phyloP scores from a whole-genome alignment of 2,113 vertebrate genomes.

The Scartelaos histophorus region DNA sequence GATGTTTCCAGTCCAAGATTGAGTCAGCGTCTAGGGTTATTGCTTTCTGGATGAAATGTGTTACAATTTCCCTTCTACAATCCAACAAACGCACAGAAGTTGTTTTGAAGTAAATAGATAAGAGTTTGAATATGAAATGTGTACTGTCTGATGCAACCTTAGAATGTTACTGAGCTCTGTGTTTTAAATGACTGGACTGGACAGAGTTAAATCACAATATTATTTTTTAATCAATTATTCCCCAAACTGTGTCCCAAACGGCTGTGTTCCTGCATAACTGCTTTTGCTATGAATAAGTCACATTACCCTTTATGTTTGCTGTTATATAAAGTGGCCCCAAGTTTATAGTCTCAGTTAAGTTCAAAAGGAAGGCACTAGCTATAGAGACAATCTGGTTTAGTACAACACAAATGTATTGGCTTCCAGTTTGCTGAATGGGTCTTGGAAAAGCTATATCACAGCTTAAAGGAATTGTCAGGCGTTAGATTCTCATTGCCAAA shows the following conservation, averaged over 20 bases:
- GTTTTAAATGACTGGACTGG: background rate
- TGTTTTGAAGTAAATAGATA: conserved; percentile 2
- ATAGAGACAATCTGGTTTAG: background rate
- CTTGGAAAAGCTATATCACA: background rate
- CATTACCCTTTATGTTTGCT: conserved; percentile 1
- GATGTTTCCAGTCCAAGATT: conserved; percentile 5
- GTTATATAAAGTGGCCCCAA: background rate
- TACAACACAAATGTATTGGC: background rate
- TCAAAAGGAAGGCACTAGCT: conserved; percentile 1
- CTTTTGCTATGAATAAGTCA: conserved; percentile 6
- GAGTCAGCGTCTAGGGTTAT: background rate
- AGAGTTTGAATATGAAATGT: background rate
- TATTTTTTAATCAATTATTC: background rate
- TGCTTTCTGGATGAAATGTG: background rate
- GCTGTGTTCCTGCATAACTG: conserved; percentile 1
- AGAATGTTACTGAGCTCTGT: background rate
- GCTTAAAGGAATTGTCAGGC: background rate
- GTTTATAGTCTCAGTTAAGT: background rate
- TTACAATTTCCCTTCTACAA: background rate
- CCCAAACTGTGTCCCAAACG: background rate
- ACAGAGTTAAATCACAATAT: background rate
- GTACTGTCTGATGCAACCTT: background rate
- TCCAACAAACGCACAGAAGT: background rate
- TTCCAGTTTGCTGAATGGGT: background rate
- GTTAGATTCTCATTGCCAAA: background rate